phyloP scores from a whole-genome alignment of 2,888 invertebrate species.

The Polydrusus pterygomalis region DNA sequence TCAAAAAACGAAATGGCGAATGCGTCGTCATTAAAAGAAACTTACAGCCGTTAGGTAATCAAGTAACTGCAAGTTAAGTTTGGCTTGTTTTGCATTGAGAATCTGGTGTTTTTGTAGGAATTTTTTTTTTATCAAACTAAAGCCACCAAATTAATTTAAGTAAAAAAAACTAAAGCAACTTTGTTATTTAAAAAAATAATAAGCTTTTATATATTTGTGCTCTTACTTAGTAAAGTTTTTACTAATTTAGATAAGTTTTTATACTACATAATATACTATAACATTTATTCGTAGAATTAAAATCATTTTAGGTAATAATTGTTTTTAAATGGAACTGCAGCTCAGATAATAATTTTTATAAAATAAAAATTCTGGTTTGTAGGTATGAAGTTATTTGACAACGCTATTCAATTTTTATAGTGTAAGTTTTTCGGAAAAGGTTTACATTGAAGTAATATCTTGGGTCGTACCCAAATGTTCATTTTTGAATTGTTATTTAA shows the following conservation, averaged over 20 bases:
- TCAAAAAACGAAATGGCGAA: not conserved
- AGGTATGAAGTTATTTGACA: not conserved
- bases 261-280: not conserved
- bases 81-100: too few species aligned
- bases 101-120: slow-evolving; percentile 6
- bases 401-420: not conserved
- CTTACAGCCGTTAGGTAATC: too few species aligned
- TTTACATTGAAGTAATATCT: not conserved
- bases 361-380: not conserved
- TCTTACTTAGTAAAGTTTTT: not conserved
- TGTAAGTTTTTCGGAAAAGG: not conserved
- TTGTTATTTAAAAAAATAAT: not conserved
- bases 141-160: not conserved
- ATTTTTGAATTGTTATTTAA: too few species aligned
- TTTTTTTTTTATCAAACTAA: slow-evolving; percentile 9
- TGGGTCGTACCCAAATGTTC: too few species aligned
- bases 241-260: slow-evolving; percentile 1
- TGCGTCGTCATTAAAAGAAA: too few species aligned
- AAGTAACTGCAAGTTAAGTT: too few species aligned
- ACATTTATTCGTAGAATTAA: not conserved
- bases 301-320: not conserved
- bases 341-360: not conserved
- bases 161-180: not conserved
- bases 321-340: not conserved
- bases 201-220: not conserved